A percentile compares a stretch with the other conserved stretches of the same genome.
Evolutionary conservation across 2,113 vertebrate genomes (phyloP).

Genomic region (Eurystomus gularis): DNA sequence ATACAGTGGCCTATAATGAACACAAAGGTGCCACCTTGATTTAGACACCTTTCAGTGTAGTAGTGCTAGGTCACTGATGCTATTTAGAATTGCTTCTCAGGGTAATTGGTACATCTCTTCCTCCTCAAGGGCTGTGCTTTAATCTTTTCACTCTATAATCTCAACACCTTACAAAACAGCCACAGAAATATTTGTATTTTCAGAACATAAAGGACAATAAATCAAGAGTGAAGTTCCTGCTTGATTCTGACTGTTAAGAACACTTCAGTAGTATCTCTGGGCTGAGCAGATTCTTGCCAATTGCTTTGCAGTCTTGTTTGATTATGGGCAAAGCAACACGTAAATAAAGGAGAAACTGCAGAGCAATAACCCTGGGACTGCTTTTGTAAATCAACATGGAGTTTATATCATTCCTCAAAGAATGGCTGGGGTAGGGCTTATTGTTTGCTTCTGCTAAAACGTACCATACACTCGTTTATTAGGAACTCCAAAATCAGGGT

Average conservation of each 20-base stretch:
- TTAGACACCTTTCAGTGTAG: not conserved
- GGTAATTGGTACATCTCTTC: not conserved
- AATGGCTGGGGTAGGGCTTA: not conserved
- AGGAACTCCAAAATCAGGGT: not conserved
- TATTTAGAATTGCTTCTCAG: not conserved
- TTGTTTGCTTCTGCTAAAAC: not conserved
- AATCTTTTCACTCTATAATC: slow-evolving; percentile 6
- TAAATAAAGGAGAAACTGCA: not conserved
- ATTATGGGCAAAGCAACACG: not conserved
- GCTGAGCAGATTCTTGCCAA: not conserved
- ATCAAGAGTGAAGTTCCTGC: not conserved
- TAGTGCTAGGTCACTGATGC: not conserved
- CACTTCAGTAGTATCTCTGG: not conserved
- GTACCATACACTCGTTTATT: not conserved
- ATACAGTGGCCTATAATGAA: not conserved
- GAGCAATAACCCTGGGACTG: not conserved
- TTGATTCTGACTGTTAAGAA: not conserved
- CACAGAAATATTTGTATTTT: slow-evolving; percentile 16
- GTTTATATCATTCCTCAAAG: not conserved
- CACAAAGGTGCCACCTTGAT: not conserved
- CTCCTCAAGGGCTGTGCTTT: not conserved
- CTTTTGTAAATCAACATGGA: not conserved
- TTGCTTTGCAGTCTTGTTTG: not conserved
- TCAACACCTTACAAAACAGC: not conserved
- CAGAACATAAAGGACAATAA: not conserved